Percentiles rank a stretch among this genome's conserved stretches.
These are phyloP conservation scores for Micromussa lordhowensis DNA, from an alignment of 92 coral and sea anemone genomes.

Conservation along the genomic window DNA sequence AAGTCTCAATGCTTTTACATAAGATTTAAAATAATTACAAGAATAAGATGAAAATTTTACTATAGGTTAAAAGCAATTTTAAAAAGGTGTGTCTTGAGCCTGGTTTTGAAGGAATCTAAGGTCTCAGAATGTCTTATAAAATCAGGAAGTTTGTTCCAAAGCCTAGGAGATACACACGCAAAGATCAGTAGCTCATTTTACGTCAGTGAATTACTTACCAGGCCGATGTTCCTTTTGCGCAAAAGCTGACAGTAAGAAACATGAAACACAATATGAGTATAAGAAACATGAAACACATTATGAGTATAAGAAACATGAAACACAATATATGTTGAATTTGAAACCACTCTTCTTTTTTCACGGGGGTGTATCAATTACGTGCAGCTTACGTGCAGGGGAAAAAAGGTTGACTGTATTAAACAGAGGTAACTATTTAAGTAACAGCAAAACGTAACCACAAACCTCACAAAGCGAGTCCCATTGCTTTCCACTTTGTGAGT, in stretches of 20 bases:
- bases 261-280: no score
- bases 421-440: background rate
- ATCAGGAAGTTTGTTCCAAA: no score
- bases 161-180: no score
- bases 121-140: no score
- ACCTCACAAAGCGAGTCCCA: background rate
- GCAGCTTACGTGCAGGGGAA: background rate
- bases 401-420: background rate
- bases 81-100: no score
- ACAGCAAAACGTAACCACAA: background rate
- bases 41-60: no score
- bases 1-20: no score
- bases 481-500: background rate
- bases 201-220: slow-evolving; percentile 11
- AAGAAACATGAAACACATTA: background rate
- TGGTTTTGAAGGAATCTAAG: no score
- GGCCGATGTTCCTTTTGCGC: slow-evolving; percentile 11
- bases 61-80: no score
- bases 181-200: no score
- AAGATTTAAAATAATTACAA: no score
- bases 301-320: background rate
- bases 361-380: background rate
- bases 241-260: slow-evolving; percentile 9
- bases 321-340: background rate
- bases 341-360: background rate